phyloP scores from a whole-genome alignment of 2,797 vertebrate genomes.

The Poecile montanus region DNA sequence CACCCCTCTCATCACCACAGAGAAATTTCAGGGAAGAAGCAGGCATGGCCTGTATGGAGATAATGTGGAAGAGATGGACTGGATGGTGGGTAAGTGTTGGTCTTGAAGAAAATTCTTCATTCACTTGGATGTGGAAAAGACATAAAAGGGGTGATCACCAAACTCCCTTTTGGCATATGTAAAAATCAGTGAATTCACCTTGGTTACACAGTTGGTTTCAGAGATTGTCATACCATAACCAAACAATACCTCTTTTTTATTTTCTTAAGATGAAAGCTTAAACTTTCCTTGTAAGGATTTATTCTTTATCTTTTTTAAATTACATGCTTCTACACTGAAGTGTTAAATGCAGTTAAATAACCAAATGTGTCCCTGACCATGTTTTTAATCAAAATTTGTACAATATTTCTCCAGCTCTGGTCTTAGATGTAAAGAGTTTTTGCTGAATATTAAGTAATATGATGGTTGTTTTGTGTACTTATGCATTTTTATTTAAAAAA shows the following conservation, averaged over 20 bases:
- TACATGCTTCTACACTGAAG: neutral
- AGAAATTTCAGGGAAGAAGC: slow-evolving; percentile 84
- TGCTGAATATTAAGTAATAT: neutral
- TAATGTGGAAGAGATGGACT: slow-evolving; percentile 88
- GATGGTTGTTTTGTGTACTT: neutral
- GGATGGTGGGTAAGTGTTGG: slow-evolving; percentile 79
- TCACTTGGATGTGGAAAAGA: neutral
- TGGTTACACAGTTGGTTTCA: neutral
- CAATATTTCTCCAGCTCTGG: neutral
- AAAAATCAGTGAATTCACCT: neutral
- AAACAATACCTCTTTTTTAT: neutral
- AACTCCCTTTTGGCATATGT: neutral
- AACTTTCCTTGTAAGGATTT: neutral
- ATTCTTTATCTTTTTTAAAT: neutral
- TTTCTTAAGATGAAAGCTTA: neutral
- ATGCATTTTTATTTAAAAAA: neutral
- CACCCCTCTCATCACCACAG: slow-evolving; percentile 71
- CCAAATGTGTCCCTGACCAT: neutral
- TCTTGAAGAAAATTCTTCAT: neutral
- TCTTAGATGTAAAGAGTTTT: neutral
- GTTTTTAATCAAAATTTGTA: neutral
- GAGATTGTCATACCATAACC: neutral
- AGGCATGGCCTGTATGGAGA: slow-evolving; percentile 89
- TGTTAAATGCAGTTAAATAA: neutral
- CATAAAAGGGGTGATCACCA: neutral